Conservation (phyloP, 2,797 vertebrate species). For the Trematomus bernacchii region DNA sequence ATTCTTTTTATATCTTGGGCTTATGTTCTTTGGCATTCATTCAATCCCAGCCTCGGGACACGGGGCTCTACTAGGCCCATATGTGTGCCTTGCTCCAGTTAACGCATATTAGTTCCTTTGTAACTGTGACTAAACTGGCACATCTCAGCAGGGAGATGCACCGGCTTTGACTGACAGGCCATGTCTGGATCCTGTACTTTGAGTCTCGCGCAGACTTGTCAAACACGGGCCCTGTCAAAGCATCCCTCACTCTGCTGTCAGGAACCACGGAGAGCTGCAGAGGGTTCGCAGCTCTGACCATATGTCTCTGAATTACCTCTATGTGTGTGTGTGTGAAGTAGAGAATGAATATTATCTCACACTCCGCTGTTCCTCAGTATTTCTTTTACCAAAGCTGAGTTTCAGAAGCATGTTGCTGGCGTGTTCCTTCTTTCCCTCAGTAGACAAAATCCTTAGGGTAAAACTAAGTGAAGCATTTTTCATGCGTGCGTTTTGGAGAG, state of each 20-base stretch:
- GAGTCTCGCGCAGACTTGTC: constrained; percentile 79
- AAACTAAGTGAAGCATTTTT: constrained; percentile 65
- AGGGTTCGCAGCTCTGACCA: constrained; percentile 62
- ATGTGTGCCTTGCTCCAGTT: constrained; percentile 83
- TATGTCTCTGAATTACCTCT: constrained; percentile 55
- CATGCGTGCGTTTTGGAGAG: constrained; percentile 56
- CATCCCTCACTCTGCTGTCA: constrained; percentile 78
- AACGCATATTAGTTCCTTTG: constrained; percentile 83
- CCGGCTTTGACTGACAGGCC: constrained; percentile 82
- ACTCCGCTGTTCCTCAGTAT: constrained; percentile 21
- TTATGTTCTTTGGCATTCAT: constrained; percentile 83
- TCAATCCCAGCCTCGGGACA: constrained; percentile 83
- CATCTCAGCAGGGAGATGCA: constrained; percentile 80
- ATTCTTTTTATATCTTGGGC: constrained; percentile 84
- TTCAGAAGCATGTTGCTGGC: constrained; percentile 50
- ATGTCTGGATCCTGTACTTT: constrained; percentile 83
- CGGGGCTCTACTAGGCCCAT: constrained; percentile 74
- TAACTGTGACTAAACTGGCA: constrained; percentile 83
- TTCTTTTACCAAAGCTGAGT: constrained; percentile 30
- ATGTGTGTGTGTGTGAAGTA: constrained; percentile 10
- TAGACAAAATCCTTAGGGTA: constrained; percentile 31
- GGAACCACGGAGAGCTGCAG: constrained; percentile 58
- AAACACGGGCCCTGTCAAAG: constrained; percentile 82
- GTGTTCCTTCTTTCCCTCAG: constrained; percentile 45
- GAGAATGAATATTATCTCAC: constrained; percentile 39